Conservation (phyloP, 2,113 vertebrate genomes). For the Scartelaos histophorus region DNA sequence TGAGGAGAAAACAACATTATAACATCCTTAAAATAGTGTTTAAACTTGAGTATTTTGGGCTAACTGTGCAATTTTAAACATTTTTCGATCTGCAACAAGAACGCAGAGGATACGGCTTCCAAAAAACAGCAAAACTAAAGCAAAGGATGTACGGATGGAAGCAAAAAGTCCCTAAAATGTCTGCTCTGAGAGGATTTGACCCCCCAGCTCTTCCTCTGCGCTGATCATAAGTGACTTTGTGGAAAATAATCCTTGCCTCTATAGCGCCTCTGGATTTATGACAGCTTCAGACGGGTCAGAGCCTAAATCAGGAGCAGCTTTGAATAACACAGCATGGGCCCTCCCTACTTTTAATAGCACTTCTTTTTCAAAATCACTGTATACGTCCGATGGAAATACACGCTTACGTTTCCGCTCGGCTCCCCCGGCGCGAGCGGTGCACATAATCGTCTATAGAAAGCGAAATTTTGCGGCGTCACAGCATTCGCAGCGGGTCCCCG, state of each 20-base stretch:
- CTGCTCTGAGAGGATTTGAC: neutral
- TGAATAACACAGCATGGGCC: neutral
- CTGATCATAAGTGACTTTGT: constrained; percentile 8
- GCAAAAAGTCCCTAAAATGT: constrained; percentile 1
- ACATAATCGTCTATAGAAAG: neutral
- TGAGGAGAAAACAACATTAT: too few species aligned
- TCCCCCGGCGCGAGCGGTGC: neutral
- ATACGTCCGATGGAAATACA: neutral
- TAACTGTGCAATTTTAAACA: too few species aligned
- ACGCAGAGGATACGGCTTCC: neutral
- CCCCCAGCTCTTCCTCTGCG: neutral
- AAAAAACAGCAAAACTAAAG: neutral
- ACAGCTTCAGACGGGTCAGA: neutral
- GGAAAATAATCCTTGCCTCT: neutral
- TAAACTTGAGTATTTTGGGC: too few species aligned
- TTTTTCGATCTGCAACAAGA: neutral
- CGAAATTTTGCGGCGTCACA: constrained; percentile 2
- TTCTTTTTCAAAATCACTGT: neutral
- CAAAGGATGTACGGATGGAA: neutral
- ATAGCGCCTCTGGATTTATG: neutral
- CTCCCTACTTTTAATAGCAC: neutral
- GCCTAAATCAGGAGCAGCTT: neutral
- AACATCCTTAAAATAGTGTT: too few species aligned
- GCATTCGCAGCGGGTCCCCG: neutral
- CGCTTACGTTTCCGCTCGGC: neutral